phyloP scores from a whole-genome alignment of 2,113 vertebrate genomes.

The Butastur rufipennis region DNA sequence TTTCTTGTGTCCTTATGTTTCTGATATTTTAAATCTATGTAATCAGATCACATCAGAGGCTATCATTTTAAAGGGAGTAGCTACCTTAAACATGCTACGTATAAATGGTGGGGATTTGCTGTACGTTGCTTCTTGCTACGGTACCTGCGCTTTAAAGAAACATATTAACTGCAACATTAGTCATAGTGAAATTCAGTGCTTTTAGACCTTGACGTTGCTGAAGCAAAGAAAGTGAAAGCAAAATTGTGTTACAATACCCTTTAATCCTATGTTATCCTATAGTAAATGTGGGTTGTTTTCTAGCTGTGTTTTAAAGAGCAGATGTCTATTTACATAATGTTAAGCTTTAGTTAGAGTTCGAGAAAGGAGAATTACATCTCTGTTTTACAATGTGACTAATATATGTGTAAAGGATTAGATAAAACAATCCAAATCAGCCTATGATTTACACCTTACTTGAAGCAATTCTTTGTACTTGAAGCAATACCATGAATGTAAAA shows the following conservation, averaged over 20 bases:
- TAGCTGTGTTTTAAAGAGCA: constrained; percentile 64
- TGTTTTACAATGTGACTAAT: constrained; percentile 63
- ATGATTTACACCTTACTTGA: constrained; percentile 65
- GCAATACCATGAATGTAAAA: constrained; percentile 43
- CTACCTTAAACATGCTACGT: not conserved
- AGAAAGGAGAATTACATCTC: constrained; percentile 65
- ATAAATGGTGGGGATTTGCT: not conserved
- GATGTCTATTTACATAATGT: constrained; percentile 74
- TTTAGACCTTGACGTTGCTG: constrained; percentile 1
- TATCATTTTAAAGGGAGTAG: not conserved
- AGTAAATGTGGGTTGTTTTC: constrained; percentile 54
- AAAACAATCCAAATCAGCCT: constrained; percentile 52
- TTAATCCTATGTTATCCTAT: constrained; percentile 51
- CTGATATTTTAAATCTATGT: not conserved
- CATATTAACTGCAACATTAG: not conserved
- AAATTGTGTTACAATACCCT: constrained; percentile 44
- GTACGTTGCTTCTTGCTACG: not conserved
- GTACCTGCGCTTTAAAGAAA: not conserved
- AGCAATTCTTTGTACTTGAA: constrained; percentile 37
- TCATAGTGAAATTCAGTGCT: not conserved
- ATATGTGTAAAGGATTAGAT: constrained; percentile 60
- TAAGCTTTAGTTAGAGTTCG: constrained; percentile 62
- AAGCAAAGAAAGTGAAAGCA: constrained; percentile 57
- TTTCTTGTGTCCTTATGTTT: not conserved
- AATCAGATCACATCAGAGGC: not conserved